Conservation (phyloP, 2,113 vertebrate genomes). For the Micromys minutus region DNA sequence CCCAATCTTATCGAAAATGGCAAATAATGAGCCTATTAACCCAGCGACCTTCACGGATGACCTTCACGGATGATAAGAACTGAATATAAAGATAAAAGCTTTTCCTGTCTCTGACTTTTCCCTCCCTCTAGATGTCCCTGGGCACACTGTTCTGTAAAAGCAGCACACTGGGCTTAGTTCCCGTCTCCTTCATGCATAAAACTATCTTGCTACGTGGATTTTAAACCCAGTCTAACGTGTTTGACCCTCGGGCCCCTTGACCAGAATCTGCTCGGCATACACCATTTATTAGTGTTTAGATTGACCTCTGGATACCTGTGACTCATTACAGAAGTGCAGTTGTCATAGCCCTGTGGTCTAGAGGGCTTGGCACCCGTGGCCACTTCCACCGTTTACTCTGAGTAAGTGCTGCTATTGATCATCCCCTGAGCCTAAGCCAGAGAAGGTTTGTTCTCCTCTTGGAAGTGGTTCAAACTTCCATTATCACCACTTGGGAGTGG, state of each 20-base stretch:
- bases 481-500: slow-evolving; percentile 28
- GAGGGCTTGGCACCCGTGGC: not conserved
- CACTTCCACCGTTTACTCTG: not conserved
- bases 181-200: not conserved
- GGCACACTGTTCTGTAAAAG: not conserved
- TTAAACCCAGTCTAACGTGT: not conserved
- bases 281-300: not conserved
- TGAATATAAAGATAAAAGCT: slow-evolving; percentile 9
- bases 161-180: not conserved
- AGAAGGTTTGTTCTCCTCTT: not conserved
- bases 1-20: slow-evolving; percentile 42
- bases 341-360: not conserved
- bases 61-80: slow-evolving; percentile 59
- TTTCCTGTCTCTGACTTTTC: not conserved
- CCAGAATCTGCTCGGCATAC: not conserved
- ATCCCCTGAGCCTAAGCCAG: slow-evolving; percentile 25
- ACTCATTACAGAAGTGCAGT: not conserved
- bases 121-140: not conserved
- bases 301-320: not conserved
- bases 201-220: not conserved
- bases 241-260: not conserved
- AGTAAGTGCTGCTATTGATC: not conserved
- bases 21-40: slow-evolving; percentile 59
- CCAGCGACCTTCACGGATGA: slow-evolving; percentile 59
- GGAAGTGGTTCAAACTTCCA: slow-evolving; percentile 37